These are phyloP conservation scores for Leucosticte australis DNA, from an alignment of 2,113 vertebrate genomes.

Conservation along the genomic window DNA sequence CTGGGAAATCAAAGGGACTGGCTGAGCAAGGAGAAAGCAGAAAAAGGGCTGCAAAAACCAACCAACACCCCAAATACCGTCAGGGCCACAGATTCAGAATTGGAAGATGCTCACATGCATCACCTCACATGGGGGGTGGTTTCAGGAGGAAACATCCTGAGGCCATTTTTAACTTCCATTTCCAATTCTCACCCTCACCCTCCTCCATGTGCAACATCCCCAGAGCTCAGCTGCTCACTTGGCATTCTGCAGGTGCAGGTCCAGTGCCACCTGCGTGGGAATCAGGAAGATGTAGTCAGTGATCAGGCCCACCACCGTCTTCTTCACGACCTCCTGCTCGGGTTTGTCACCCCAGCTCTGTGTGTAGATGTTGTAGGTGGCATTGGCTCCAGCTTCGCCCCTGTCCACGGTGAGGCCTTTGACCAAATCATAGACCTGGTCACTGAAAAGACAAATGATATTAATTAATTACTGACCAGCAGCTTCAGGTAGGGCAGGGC, in stretches of 20 bases:
- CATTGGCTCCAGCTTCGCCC: slow-evolving; percentile 59
- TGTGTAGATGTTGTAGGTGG: slow-evolving; percentile 76
- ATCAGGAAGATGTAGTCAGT: slow-evolving; percentile 90
- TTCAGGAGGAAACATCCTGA: background rate
- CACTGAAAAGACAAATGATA: slow-evolving; percentile 58
- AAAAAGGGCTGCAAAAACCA: background rate
- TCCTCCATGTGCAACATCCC: background rate
- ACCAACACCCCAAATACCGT: background rate
- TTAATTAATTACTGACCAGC: background rate
- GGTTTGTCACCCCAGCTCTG: slow-evolving; percentile 72
- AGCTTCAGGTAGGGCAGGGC: background rate
- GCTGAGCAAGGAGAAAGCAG: background rate
- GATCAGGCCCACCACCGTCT: slow-evolving; percentile 78
- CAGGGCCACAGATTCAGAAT: background rate
- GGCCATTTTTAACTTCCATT: background rate
- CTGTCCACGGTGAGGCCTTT: slow-evolving; percentile 71
- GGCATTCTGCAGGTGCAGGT: slow-evolving; percentile 79
- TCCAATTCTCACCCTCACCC: background rate
- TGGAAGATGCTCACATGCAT: background rate
- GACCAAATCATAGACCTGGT: slow-evolving; percentile 74
- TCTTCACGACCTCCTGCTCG: slow-evolving; percentile 76
- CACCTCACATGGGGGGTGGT: too few relatives aligned
- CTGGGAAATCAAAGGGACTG: slow-evolving; percentile 48
- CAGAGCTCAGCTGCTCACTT: slow-evolving; percentile 70
- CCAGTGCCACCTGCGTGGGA: slow-evolving; percentile 79